Conservation (phyloP, 2,888 invertebrate genomes). For the Scaptomyza parva region DNA sequence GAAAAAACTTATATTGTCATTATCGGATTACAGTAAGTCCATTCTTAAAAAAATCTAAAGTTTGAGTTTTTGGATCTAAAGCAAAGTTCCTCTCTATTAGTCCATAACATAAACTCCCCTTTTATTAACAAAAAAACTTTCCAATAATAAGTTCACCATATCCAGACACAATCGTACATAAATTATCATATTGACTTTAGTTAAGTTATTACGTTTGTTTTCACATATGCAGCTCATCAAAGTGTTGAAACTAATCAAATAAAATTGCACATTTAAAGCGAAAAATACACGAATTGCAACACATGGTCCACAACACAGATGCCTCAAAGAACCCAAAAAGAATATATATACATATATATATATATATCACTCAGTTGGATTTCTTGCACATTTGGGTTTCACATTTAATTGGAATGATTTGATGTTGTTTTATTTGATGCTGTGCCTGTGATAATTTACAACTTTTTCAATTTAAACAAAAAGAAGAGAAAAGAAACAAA, state of each 20-base stretch:
- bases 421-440: conserved; percentile 61
- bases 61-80: too few species aligned
- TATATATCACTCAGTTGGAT: conserved; percentile 4
- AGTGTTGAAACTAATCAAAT: conserved; percentile 34
- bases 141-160: not conserved
- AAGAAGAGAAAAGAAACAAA: not conserved
- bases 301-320: conserved; percentile 18
- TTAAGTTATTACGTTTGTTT: conserved; percentile 4
- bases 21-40: too few species aligned
- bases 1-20: too few species aligned
- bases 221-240: conserved; percentile 9
- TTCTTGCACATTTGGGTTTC: conserved; percentile 63
- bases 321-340: not conserved
- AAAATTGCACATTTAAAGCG: conserved; percentile 42
- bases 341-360: conserved; percentile 18
- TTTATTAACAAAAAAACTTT: too few species aligned
- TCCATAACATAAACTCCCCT: too few species aligned
- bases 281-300: conserved; percentile 37
- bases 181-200: conserved; percentile 15
- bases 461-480: conserved; percentile 77
- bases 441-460: conserved; percentile 70
- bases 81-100: too few species aligned
- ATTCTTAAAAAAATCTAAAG: too few species aligned
- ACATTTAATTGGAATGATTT: conserved; percentile 85
- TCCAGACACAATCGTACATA: not conserved